Conservation (phyloP, 1,140 invertebrate genomes). For the Gonioctena quinquepunctata region DNA sequence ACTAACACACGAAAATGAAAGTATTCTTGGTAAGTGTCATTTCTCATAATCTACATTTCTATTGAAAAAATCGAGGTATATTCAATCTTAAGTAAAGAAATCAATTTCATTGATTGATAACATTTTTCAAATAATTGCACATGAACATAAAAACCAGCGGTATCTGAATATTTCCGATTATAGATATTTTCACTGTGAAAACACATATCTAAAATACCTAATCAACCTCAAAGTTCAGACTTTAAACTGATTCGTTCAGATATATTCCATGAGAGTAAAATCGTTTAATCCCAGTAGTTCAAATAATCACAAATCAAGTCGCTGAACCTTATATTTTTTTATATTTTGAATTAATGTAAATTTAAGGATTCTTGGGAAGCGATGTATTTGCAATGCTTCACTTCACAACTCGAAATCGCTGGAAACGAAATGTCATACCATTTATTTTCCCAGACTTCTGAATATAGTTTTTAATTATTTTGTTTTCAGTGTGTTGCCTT, state of each 20-base stretch:
- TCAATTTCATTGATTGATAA: background rate
- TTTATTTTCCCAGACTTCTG: background rate
- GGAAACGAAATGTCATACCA: background rate
- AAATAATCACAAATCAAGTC: no score
- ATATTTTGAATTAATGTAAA: background rate
- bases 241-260: no score
- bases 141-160: background rate
- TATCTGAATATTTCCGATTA: background rate
- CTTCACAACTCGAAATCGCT: background rate
- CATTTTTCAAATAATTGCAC: background rate
- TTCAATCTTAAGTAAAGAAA: background rate
- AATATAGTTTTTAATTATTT: no score
- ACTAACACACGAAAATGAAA: conserved; percentile 11
- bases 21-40: conserved; percentile 16
- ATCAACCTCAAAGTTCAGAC: no score
- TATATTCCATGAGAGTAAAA: no score
- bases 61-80: background rate
- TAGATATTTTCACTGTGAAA: background rate
- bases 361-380: background rate
- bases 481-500: conserved; percentile 11
- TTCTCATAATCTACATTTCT: background rate
- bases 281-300: no score
- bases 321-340: background rate
- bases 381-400: background rate
- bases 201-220: background rate